Evolutionary conservation across 2,888 invertebrate species (phyloP).

Genomic region (Amiota mariae): DNA sequence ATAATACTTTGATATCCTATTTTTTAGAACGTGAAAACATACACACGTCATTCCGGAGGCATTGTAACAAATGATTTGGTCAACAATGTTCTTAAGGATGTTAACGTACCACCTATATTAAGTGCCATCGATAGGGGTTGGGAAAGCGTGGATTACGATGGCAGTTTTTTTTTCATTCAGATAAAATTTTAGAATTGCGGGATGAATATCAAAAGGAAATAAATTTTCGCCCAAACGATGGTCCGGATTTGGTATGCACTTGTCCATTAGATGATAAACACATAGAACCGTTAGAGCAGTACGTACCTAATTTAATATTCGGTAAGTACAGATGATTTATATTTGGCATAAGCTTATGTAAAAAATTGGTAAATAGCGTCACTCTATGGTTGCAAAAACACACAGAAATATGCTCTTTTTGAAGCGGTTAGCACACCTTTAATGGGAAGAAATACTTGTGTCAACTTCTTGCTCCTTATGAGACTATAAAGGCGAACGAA

Average conservation of each 20-base stretch:
- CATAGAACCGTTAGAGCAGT: slow-evolving; percentile 60
- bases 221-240: slow-evolving; percentile 53
- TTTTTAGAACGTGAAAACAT: slow-evolving; percentile 71
- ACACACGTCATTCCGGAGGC: slow-evolving; percentile 71
- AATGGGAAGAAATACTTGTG: slow-evolving; percentile 72
- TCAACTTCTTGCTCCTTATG: slow-evolving; percentile 69
- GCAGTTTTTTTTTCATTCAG: slow-evolving; percentile 70
- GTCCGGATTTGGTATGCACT: slow-evolving; percentile 58
- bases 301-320: slow-evolving; percentile 63
- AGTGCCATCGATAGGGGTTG: slow-evolving; percentile 71
- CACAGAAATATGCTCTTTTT: slow-evolving; percentile 55
- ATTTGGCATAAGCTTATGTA: background rate
- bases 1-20: slow-evolving; percentile 1
- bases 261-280: slow-evolving; percentile 68
- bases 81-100: slow-evolving; percentile 72
- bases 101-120: slow-evolving; percentile 70
- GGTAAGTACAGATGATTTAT: slow-evolving; percentile 47
- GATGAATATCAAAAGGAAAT: slow-evolving; percentile 71
- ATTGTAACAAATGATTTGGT: slow-evolving; percentile 70
- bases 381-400: slow-evolving; percentile 61
- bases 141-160: slow-evolving; percentile 72
- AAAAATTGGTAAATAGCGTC: slow-evolving; percentile 50
- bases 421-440: slow-evolving; percentile 65
- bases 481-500: slow-evolving; percentile 61
- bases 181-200: slow-evolving; percentile 70